Percentiles rank a stretch among this genome's conserved stretches.
These are phyloP conservation scores for Luperina nickerlii DNA, from an alignment of 2,888 invertebrate genomes.

Conservation along the genomic window DNA sequence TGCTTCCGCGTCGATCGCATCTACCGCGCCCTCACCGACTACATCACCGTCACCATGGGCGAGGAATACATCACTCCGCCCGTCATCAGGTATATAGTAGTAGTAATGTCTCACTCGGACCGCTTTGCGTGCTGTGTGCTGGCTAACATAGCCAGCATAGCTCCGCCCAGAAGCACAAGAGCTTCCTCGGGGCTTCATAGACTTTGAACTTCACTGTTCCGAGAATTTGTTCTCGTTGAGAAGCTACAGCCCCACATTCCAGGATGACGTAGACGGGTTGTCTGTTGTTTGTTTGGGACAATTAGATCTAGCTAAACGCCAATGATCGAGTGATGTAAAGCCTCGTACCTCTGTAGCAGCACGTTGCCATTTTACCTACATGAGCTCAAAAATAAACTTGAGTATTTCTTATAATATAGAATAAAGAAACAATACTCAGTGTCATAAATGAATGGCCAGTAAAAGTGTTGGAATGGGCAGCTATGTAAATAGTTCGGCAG, in stretches of 20 bases:
- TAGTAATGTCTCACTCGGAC: neutral
- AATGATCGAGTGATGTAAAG: neutral
- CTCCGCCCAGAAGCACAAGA: neutral
- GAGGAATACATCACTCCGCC: slow-evolving; percentile 97
- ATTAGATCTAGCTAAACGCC: neutral
- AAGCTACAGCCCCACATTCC: neutral
- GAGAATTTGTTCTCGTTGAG: neutral
- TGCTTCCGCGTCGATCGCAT: slow-evolving; percentile 97
- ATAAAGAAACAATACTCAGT: neutral
- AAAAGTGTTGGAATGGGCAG: too few relatives aligned
- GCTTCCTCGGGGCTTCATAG: neutral
- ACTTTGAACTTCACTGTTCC: neutral
- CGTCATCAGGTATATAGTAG: slow-evolving; percentile 89
- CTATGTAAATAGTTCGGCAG: too few relatives aligned
- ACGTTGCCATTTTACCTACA: neutral
- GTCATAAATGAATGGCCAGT: too few relatives aligned
- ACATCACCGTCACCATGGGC: slow-evolving; percentile 95
- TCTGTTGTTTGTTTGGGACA: neutral
- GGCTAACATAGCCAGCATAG: neutral
- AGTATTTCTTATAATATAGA: neutral
- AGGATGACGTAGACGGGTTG: neutral
- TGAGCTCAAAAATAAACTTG: neutral
- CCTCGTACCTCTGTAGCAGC: neutral
- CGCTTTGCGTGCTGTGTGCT: neutral
- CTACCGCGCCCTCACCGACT: slow-evolving; percentile 95